A percentile compares a stretch with the other conserved stretches of the same genome.
phyloP scores from a whole-genome alignment of 2,888 invertebrate genomes.

The Sminthurides aquaticus region DNA sequence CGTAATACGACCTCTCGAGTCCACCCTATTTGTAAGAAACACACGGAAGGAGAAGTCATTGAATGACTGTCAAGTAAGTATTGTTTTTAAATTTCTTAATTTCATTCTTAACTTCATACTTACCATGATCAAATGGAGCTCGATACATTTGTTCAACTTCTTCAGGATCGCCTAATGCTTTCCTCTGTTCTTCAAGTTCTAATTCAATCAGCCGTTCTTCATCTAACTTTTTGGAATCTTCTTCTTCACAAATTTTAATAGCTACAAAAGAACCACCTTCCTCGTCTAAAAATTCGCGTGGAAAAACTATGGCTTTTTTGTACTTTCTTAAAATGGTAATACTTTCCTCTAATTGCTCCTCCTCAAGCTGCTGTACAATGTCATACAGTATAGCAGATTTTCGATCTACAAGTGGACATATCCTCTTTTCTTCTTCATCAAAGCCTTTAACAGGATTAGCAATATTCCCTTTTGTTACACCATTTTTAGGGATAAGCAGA shows the following conservation, averaged over 20 bases:
- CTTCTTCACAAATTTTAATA: constrained; percentile 13
- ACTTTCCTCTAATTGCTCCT: constrained; percentile 13
- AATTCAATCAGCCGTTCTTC: constrained; percentile 15
- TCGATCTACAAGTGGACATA: constrained; percentile 22
- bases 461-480: constrained; percentile 12
- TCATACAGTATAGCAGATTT: constrained; percentile 20
- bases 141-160: background rate
- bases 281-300: constrained; percentile 14
- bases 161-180: constrained; percentile 14
- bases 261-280: constrained; percentile 9
- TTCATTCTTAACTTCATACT: too few relatives aligned
- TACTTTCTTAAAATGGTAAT: constrained; percentile 9
- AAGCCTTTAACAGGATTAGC: constrained; percentile 15
- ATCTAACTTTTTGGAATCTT: constrained; percentile 3
- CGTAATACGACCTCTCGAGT: constrained; percentile 37
- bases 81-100: too few relatives aligned
- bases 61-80: background rate
- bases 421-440: constrained; percentile 19
- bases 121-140: constrained; percentile 20
- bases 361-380: constrained; percentile 20
- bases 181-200: constrained; percentile 15
- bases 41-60: constrained; percentile 5
- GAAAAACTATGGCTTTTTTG: constrained; percentile 13
- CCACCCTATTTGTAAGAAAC: constrained; percentile 32
- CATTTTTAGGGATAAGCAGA: constrained; percentile 6